phyloP scores from a whole-genome alignment of 2,888 invertebrate species.

The Drosophila paranaensis region DNA sequence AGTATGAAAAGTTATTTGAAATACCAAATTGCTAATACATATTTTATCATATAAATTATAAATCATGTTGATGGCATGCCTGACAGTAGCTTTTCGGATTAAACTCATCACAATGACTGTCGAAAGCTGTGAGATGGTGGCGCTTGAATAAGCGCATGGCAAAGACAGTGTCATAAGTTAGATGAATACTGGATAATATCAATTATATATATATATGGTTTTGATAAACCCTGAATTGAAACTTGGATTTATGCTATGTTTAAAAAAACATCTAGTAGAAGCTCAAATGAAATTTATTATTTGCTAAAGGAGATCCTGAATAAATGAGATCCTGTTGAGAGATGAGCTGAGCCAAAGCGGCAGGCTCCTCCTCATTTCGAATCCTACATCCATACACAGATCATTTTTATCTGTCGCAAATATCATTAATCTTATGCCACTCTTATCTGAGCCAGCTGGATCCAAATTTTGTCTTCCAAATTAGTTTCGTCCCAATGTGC shows the following conservation, averaged over 20 bases:
- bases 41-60: slow-evolving; percentile 68
- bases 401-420: not conserved
- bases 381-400: not conserved
- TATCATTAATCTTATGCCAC: not conserved
- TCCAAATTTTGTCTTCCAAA: not conserved
- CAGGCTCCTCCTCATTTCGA: not conserved
- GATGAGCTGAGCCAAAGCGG: not conserved
- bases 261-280: no score
- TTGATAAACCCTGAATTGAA: no score
- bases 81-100: slow-evolving; percentile 14
- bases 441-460: not conserved
- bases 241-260: no score
- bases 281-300: no score
- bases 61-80: slow-evolving; percentile 55
- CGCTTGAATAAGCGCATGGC: slow-evolving; percentile 55
- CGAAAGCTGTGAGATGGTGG: slow-evolving; percentile 60
- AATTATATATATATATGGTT: no score
- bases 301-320: no score
- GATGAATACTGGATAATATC: no score
- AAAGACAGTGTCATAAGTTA: slow-evolving; percentile 28
- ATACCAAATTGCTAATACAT: slow-evolving; percentile 65
- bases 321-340: not conserved
- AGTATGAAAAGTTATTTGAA: slow-evolving; percentile 25
- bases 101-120: slow-evolving; percentile 41
- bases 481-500: slow-evolving; percentile 43